phyloP scores from a whole-genome alignment of 2,113 vertebrate species.

The Regulus satrapa region DNA sequence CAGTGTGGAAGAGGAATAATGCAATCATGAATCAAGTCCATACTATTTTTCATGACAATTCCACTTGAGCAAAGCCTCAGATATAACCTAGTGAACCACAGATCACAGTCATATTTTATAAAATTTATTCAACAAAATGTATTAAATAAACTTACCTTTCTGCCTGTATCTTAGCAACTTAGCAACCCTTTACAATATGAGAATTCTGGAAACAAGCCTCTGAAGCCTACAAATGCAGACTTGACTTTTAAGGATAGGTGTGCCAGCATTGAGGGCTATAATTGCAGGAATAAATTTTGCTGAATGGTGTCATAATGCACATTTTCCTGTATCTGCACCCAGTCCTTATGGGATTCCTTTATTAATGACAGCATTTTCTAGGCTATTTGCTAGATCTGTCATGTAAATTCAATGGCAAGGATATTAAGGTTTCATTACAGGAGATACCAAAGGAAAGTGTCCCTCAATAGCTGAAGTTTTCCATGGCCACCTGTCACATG shows the following conservation, averaged over 20 bases:
- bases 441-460: not conserved
- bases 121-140: constrained; percentile 58
- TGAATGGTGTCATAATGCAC: not conserved
- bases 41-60: constrained; percentile 61
- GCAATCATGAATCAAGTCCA: constrained; percentile 31
- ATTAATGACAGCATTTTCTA: not conserved
- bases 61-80: constrained; percentile 64
- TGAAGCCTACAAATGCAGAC: not conserved
- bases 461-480: not conserved
- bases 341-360: not conserved
- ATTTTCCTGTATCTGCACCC: not conserved
- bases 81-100: constrained; percentile 55
- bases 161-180: constrained; percentile 64
- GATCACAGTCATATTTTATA: constrained; percentile 50
- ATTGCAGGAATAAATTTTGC: not conserved
- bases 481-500: not conserved
- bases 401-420: not conserved
- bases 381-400: not conserved
- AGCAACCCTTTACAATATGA: constrained; percentile 33
- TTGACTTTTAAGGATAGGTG: not conserved
- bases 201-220: not conserved
- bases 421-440: not conserved
- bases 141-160: constrained; percentile 53
- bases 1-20: constrained; percentile 32
- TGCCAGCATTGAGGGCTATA: not conserved